Evolutionary conservation across 1,140 invertebrate species (phyloP).

Genomic region (Conus betulinus): DNA sequence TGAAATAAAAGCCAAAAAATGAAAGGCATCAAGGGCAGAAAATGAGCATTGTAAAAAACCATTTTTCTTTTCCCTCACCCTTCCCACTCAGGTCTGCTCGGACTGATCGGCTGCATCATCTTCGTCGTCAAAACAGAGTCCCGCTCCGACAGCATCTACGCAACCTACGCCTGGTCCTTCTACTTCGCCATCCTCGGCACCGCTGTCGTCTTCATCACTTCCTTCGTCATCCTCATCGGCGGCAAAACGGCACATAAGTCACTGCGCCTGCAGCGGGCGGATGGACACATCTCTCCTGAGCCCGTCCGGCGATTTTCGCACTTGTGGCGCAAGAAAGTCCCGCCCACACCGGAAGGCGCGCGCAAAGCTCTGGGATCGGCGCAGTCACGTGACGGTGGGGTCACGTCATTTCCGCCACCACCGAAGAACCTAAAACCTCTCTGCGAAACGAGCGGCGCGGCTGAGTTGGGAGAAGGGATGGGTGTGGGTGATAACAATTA

Average conservation of each 20-base stretch:
- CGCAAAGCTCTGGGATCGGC: neutral
- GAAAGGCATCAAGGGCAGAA: too few species aligned
- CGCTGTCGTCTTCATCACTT: neutral
- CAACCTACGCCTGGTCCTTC: neutral
- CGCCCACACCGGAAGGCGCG: neutral
- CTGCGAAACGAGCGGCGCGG: neutral
- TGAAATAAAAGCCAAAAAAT: too few species aligned
- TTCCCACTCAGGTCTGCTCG: neutral
- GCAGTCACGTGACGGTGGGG: neutral
- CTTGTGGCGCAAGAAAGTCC: neutral
- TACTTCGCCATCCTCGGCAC: constrained; percentile 7
- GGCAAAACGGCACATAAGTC: neutral
- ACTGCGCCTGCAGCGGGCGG: neutral
- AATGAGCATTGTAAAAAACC: too few species aligned
- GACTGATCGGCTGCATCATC: neutral
- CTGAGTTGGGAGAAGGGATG: neutral
- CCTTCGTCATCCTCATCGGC: neutral
- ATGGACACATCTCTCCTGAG: neutral
- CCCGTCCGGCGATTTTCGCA: neutral
- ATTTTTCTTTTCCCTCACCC: too few species aligned
- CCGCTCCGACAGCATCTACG: neutral
- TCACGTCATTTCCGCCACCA: neutral
- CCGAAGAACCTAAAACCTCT: neutral
- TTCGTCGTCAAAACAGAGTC: neutral
- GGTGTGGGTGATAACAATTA: neutral